Base-by-base conservation (phyloP, 2,113 vertebrate genomes). In the Cyprinodon variegatus region DNA sequence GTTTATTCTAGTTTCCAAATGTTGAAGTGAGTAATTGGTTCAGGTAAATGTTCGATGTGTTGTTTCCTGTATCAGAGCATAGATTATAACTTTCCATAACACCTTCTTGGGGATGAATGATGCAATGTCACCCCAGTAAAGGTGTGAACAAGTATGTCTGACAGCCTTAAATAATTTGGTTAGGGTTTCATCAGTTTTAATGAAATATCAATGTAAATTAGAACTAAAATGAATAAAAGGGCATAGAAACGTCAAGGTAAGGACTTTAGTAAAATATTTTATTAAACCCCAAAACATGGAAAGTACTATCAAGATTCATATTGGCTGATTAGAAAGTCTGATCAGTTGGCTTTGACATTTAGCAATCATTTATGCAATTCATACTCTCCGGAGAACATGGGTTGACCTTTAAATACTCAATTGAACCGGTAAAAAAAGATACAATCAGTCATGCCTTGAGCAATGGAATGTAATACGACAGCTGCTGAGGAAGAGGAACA, bases 331-430 rank as follows among this genome's bases (percentile, higher is more conserved):
- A 83, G 75, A 81, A 86, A 76, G 78, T 64, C 78, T 70, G 79
- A 85, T 79, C 75, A 72, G 77, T 79, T 70, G 77, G 85, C 85
- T 81, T 59, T 89, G 88, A 87, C 88, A 86, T 90, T 88, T 88
- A 76, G 45, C 79, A 81, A 63, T 74, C 69, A 87, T 81, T 87
- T 81, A 70, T 69, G 50, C 71, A n/a, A 63, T 80, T 82, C 68
- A 71, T 70, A 17, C 77, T 60, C 67, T 45, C 62, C 40, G 57
- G 29, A 80, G 90, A 90, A 83, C 77, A 72, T 72, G 81, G 77
- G 91, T 81, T 20, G 78, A 90, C 85, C 91, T 93, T 91, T 92
- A 89, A 89, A 91, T 85, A 88, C 82, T 86, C 81, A 85, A 82
- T 82, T 90, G 80, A 87, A 82, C 84, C 83, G 83, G 80, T 39